Conservation (phyloP, 1,140 invertebrate genomes). For the Penaeus indicus region DNA sequence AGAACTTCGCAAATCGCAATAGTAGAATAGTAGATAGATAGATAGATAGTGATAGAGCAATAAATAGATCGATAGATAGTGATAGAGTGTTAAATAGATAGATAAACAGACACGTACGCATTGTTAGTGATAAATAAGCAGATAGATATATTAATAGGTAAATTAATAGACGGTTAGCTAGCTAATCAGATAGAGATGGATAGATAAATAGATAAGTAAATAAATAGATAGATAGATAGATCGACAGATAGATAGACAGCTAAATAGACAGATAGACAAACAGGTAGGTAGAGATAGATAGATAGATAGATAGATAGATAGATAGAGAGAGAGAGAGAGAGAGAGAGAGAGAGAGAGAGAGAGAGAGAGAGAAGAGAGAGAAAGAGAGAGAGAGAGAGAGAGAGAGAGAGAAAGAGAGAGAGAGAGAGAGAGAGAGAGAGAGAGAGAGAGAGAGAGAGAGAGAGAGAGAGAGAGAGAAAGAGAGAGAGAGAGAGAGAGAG, state of each 20-base stretch:
- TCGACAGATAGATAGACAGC: too few species aligned
- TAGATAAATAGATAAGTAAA: too few species aligned
- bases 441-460: neutral
- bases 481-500: neutral
- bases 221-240: too few species aligned
- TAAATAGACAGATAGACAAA: too few species aligned
- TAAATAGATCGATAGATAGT: neutral
- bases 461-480: neutral
- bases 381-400: conserved; percentile 2
- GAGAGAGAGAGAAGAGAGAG: conserved; percentile 4
- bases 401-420: neutral
- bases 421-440: neutral
- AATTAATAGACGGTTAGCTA: neutral
- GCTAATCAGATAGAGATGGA: neutral
- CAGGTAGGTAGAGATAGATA: too few species aligned
- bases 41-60: neutral
- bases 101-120: conserved; percentile 4
- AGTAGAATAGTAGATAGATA: neutral
- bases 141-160: neutral
- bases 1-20: neutral
- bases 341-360: too few species aligned
- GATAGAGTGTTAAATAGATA: conserved; percentile 21
- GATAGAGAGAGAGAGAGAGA: too few species aligned
- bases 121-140: neutral
- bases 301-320: too few species aligned